Evolutionary conservation across 2,797 vertebrate species (phyloP).

Genomic region (Rhincodon typus): DNA sequence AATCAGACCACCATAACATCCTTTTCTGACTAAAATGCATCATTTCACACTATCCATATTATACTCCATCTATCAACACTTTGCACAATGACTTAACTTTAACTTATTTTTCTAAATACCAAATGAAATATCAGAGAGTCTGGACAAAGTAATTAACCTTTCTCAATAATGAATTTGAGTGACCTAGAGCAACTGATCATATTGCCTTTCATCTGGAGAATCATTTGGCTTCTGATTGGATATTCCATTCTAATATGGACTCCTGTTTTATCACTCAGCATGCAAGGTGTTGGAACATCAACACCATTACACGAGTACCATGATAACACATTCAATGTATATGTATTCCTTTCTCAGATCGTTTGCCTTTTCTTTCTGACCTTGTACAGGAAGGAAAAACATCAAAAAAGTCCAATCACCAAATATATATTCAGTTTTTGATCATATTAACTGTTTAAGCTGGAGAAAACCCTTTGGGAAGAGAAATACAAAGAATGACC

Average conservation of each 20-base stretch:
- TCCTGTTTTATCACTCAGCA: neutral
- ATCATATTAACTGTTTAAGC: neutral
- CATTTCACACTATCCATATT: too few species aligned
- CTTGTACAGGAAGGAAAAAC: neutral
- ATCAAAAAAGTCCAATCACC: neutral
- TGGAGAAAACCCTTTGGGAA: neutral
- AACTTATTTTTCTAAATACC: neutral
- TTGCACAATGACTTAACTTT: too few species aligned
- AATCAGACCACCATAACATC: too few species aligned
- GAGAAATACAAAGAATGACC: neutral
- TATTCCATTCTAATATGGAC: neutral
- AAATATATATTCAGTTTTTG: neutral
- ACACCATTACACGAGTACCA: neutral
- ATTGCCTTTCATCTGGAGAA: neutral
- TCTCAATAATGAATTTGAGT: neutral
- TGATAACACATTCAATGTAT: neutral
- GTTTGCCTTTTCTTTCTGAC: neutral
- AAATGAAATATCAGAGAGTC: neutral
- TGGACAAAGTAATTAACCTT: neutral
- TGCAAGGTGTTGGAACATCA: neutral
- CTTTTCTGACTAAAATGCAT: too few species aligned
- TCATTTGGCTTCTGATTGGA: neutral
- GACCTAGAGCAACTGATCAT: neutral
- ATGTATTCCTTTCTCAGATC: neutral
- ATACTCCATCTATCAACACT: too few species aligned